phyloP scores from a whole-genome alignment of 2,797 vertebrate species.

The Ambastaia sidthimunki region DNA sequence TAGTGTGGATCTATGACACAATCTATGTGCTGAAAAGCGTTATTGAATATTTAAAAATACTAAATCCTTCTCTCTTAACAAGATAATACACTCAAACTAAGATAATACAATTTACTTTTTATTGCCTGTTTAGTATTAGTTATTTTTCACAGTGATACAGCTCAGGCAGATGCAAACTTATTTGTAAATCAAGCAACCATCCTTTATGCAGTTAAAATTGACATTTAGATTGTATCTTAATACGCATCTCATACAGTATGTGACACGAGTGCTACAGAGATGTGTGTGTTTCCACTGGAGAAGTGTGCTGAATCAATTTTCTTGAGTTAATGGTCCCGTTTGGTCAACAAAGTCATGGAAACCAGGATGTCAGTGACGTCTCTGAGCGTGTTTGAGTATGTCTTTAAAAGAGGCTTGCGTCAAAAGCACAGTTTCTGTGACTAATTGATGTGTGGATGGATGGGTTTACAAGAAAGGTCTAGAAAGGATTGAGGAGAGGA shows the following conservation, averaged over 20 bases:
- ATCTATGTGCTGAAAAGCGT: not conserved
- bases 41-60: not conserved
- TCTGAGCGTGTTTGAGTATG: slow-evolving; percentile 10
- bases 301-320: slow-evolving; percentile 37
- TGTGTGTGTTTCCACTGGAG: slow-evolving; percentile 31
- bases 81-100: too few relatives aligned
- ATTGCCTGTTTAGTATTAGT: not conserved
- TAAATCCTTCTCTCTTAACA: too few relatives aligned
- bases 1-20: not conserved
- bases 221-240: not conserved
- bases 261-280: not conserved
- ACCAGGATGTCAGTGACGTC: slow-evolving; percentile 35
- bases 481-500: not conserved
- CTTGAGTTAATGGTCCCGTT: slow-evolving; percentile 30
- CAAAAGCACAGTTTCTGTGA: slow-evolving; percentile 14
- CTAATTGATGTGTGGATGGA: slow-evolving; percentile 16
- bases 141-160: not conserved
- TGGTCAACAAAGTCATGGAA: slow-evolving; percentile 45
- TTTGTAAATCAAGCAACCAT: not conserved
- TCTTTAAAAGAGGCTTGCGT: not conserved
- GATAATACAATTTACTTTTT: not conserved
- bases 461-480: slow-evolving; percentile 5
- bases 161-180: not conserved
- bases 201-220: not conserved
- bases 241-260: not conserved